These are phyloP conservation scores for Babyrousa celebensis DNA, from an alignment of 2,797 vertebrate species.

Conservation along the genomic window DNA sequence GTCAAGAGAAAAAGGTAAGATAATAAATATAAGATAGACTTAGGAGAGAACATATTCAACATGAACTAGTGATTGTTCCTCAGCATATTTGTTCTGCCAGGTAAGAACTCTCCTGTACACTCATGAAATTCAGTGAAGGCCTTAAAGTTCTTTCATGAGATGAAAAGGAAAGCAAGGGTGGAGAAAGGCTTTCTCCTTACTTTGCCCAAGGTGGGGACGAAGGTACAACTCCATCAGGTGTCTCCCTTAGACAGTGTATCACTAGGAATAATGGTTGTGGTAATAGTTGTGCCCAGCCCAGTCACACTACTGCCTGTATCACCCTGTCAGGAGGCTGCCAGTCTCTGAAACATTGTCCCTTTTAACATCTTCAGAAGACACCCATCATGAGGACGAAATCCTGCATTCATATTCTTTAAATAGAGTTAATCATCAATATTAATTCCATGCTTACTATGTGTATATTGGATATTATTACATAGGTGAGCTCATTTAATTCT, in stretches of 20 bases:
- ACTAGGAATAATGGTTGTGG: neutral
- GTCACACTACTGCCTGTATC: neutral
- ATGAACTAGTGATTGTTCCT: neutral
- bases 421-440: neutral
- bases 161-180: constrained; percentile 5
- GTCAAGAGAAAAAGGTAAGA: constrained; percentile 7
- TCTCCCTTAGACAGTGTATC: neutral
- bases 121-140: neutral
- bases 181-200: neutral
- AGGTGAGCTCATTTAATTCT: neutral
- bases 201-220: neutral
- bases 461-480: neutral
- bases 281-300: rapidly evolving
- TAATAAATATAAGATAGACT: neutral
- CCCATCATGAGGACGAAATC: neutral
- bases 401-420: neutral
- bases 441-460: neutral
- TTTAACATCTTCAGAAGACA: neutral
- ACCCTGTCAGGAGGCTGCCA: neutral
- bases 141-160: constrained; percentile 46
- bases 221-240: neutral
- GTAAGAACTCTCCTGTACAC: neutral
- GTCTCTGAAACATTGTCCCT: neutral
- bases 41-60: neutral
- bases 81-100: constrained; percentile 1